A percentile compares a stretch with the other conserved stretches of the same genome.
phyloP scores from a whole-genome alignment of 2,797 vertebrate species.

The Gymnothorax javanicus region DNA sequence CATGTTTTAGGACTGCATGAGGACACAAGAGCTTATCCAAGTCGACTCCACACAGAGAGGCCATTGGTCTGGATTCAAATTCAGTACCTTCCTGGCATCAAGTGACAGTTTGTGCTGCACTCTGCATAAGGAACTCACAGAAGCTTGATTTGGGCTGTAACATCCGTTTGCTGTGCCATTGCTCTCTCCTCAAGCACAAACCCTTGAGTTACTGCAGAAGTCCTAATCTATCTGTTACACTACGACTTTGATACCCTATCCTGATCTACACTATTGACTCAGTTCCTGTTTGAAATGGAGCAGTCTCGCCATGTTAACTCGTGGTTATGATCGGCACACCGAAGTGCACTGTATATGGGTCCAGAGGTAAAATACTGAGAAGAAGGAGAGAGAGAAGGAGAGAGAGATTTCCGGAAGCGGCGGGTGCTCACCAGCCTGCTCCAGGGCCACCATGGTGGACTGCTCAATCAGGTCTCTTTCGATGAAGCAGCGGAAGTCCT shows the following conservation, averaged over 20 bases:
- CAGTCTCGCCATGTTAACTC: neutral
- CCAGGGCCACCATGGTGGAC: slow-evolving; percentile 96
- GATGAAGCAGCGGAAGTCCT: slow-evolving; percentile 96
- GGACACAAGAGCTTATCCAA: neutral
- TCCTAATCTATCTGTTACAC: too few species aligned
- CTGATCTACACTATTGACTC: neutral
- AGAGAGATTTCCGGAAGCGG: neutral
- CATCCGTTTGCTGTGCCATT: neutral
- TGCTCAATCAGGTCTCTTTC: slow-evolving; percentile 97
- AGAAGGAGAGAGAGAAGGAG: neutral
- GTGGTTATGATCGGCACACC: neutral
- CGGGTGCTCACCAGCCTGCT: slow-evolving; percentile 86
- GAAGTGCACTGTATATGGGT: neutral
- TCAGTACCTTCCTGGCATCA: neutral
- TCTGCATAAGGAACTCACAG: neutral
- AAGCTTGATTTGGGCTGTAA: slow-evolving; percentile 1
- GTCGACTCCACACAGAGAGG: neutral
- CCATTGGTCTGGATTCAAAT: neutral
- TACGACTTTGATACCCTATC: neutral
- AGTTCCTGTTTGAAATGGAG: neutral
- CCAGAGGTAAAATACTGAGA: neutral
- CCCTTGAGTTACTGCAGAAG: neutral
- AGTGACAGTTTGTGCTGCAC: neutral
- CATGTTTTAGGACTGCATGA: neutral
- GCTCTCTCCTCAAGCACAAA: neutral